A percentile compares a stretch with the other conserved stretches of the same genome.
Evolutionary conservation across 2,113 vertebrate species (phyloP).

Genomic region (Stictonetta naevosa): DNA sequence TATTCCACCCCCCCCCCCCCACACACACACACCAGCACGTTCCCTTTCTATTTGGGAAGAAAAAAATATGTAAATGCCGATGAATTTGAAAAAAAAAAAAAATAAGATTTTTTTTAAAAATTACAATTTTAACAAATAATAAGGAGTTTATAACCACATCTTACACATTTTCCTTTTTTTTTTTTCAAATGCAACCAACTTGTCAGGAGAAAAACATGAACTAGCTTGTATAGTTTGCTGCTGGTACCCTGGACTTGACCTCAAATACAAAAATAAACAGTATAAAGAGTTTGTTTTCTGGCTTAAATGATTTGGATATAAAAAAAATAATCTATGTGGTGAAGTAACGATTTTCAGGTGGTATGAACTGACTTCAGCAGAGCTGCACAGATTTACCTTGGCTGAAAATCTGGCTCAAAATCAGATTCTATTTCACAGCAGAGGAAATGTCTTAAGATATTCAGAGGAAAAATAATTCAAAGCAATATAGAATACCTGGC

Average conservation of each 20-base stretch:
- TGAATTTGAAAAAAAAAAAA: background rate
- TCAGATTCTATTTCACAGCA: background rate
- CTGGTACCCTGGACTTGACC: background rate
- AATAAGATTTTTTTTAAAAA: background rate
- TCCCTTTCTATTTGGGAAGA: background rate
- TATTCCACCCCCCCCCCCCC: no score
- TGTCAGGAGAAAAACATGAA: background rate
- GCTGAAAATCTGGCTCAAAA: background rate
- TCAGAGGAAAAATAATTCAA: background rate
- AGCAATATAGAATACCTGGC: constrained; percentile 2
- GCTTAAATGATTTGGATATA: background rate
- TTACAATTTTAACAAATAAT: background rate
- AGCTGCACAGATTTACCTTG: background rate
- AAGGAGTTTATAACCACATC: background rate
- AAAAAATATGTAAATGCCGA: background rate
- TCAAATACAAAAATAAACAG: background rate
- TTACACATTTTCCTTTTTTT: background rate
- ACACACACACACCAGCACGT: background rate
- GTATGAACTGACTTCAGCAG: background rate
- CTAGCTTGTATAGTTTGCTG: background rate
- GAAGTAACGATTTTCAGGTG: background rate
- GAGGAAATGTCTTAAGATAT: constrained; percentile 5
- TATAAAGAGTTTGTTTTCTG: background rate
- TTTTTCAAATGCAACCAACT: background rate
- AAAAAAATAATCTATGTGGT: background rate